phyloP scores from a whole-genome alignment of 2,113 vertebrate species.

The Solea senegalensis region DNA sequence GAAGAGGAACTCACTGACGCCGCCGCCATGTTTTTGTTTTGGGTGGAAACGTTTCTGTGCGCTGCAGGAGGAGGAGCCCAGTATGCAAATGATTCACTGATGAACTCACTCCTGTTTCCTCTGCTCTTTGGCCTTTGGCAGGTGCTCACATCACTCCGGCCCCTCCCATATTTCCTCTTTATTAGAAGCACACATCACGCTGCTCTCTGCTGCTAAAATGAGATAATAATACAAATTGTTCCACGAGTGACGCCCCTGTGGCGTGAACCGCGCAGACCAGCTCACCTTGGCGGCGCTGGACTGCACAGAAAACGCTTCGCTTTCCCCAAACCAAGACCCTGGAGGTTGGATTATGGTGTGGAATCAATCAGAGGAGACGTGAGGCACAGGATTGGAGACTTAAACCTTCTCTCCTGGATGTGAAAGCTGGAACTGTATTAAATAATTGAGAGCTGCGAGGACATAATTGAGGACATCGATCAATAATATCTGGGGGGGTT shows the following conservation, averaged over 20 bases:
- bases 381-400: slow-evolving; percentile 42
- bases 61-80: background rate
- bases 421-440: slow-evolving; percentile 57
- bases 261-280: background rate
- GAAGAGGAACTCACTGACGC: slow-evolving; percentile 1
- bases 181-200: slow-evolving; percentile 30
- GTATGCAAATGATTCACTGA: background rate
- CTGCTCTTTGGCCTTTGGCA: slow-evolving; percentile 6
- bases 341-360: slow-evolving; percentile 29
- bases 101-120: slow-evolving; percentile 25
- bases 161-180: slow-evolving; percentile 17
- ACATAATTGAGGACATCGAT: slow-evolving; percentile 78
- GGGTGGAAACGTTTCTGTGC: too few species aligned
- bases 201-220: slow-evolving; percentile 28
- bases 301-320: slow-evolving; percentile 33
- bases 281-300: slow-evolving; percentile 24
- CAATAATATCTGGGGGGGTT: slow-evolving; percentile 71
- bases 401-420: slow-evolving; percentile 58
- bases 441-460: slow-evolving; percentile 75
- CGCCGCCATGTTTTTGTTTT: background rate
- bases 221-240: slow-evolving; percentile 29
- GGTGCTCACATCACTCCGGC: slow-evolving; percentile 3
- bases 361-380: slow-evolving; percentile 61
- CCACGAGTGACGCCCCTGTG: slow-evolving; percentile 1
- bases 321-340: slow-evolving; percentile 39